Evolutionary conservation across 2,888 invertebrate species (phyloP).

Genomic region (Tortrix viridana): DNA sequence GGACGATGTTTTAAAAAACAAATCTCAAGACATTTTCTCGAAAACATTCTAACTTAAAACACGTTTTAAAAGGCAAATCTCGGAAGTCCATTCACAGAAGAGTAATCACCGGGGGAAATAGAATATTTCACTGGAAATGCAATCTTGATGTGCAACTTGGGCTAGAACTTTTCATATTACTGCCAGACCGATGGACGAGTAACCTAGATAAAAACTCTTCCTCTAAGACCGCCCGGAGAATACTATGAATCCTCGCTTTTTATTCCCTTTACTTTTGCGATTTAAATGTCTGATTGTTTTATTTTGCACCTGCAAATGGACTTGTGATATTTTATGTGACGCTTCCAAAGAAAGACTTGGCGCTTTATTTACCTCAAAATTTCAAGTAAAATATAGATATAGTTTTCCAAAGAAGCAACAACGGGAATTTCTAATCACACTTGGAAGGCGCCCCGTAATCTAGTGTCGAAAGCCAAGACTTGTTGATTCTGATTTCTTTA

Average conservation of each 20-base stretch:
- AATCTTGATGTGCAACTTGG: slow-evolving; percentile 50
- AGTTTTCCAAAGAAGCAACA: no score
- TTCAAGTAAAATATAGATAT: no score
- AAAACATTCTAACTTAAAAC: background rate
- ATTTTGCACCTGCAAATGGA: no score
- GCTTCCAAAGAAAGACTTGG: no score
- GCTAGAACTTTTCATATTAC: slow-evolving; percentile 71
- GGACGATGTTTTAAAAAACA: no score
- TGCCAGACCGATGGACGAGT: slow-evolving; percentile 46
- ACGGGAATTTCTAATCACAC: no score
- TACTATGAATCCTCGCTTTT: slow-evolving; percentile 1
- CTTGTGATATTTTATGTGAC: no score
- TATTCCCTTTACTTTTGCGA: slow-evolving; percentile 3
- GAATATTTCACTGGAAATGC: slow-evolving; percentile 41
- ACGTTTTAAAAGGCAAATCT: background rate
- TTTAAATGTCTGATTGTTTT: background rate
- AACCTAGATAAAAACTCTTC: slow-evolving; percentile 63
- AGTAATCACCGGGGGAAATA: slow-evolving; percentile 17
- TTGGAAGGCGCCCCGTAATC: no score
- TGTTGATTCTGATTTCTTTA: no score
- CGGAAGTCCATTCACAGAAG: slow-evolving; percentile 12
- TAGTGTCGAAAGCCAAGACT: no score
- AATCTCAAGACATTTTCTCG: no score
- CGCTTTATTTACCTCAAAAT: no score
- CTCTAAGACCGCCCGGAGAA: slow-evolving; percentile 4